A percentile compares a stretch with the other conserved stretches of the same genome.
phyloP scores from a whole-genome alignment of 2,888 invertebrate species.

The Orchestes rusci region DNA sequence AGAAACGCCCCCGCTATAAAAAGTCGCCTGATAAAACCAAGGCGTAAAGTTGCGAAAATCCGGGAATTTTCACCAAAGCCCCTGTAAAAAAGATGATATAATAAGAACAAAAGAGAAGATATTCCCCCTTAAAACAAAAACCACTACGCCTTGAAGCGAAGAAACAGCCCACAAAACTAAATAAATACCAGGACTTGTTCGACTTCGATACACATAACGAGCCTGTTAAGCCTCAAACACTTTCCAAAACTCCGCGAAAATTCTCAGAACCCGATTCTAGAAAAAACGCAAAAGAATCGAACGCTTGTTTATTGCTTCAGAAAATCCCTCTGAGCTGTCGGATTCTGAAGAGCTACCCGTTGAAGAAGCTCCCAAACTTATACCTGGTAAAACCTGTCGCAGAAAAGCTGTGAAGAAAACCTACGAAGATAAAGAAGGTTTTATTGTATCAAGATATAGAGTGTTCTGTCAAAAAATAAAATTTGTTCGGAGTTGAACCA shows the following conservation, averaged over 20 bases:
- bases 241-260: conserved; percentile 1
- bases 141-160: conserved; percentile 4
- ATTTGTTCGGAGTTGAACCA: no score
- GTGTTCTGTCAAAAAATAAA: no score
- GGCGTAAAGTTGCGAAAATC: conserved; percentile 37
- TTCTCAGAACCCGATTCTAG: conserved; percentile 23
- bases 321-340: conserved; percentile 40
- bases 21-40: conserved; percentile 8
- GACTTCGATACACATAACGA: conserved; percentile 22
- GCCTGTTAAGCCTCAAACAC: not conserved
- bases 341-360: conserved; percentile 43
- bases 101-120: conserved; percentile 13
- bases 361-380: conserved; percentile 46
- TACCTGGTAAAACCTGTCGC: conserved; percentile 47
- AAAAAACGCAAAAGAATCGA: conserved; percentile 40
- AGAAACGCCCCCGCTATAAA: conserved; percentile 38
- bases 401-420: conserved; percentile 52
- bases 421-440: conserved; percentile 53
- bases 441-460: no score
- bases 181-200: conserved; percentile 11
- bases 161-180: conserved; percentile 25
- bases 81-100: conserved; percentile 16
- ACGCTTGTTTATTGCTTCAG: conserved; percentile 46
- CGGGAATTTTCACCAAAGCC: conserved; percentile 46
- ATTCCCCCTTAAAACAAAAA: not conserved